These are phyloP conservation scores for Ennomos quercinarius DNA, from an alignment of 2,888 invertebrate species.

Conservation along the genomic window DNA sequence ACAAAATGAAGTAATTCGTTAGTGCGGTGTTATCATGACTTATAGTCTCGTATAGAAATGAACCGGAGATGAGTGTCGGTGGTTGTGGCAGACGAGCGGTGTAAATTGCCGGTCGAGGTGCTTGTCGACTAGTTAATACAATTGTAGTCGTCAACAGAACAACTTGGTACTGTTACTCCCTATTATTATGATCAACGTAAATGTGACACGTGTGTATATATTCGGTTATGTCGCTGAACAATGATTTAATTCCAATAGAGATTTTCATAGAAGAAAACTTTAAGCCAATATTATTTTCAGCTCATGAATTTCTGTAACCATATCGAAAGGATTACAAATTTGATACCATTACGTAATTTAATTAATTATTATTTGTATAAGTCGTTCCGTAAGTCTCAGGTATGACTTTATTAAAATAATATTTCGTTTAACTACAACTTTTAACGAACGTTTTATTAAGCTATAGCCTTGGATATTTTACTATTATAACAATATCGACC, in stretches of 20 bases:
- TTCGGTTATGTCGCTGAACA: constrained; percentile 33
- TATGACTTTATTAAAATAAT: constrained; percentile 82
- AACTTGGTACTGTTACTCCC: constrained; percentile 41
- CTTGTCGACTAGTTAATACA: constrained; percentile 39
- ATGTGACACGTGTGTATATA: constrained; percentile 29
- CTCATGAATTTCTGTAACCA: constrained; percentile 65
- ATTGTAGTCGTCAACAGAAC: constrained; percentile 47
- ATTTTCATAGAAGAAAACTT: constrained; percentile 62
- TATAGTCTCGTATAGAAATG: constrained; percentile 39
- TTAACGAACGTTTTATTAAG: constrained; percentile 83
- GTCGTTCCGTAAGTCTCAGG: constrained; percentile 77
- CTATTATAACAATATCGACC: constrained; percentile 85
- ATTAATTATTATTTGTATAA: constrained; percentile 72
- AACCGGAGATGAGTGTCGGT: constrained; percentile 43
- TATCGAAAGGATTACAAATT: constrained; percentile 77
- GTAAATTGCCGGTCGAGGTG: constrained; percentile 47
- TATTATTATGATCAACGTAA: constrained; percentile 33
- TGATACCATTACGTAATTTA: constrained; percentile 68
- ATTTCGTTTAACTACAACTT: constrained; percentile 81
- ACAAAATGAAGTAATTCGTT: constrained; percentile 40
- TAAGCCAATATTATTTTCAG: constrained; percentile 69
- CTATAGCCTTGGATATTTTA: constrained; percentile 83
- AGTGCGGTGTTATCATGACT: constrained; percentile 37
- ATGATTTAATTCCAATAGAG: constrained; percentile 48
- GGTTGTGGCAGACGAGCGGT: constrained; percentile 60